These are phyloP conservation scores for Drosophila melanica DNA, from an alignment of 1,140 invertebrate species.

Conservation along the genomic window DNA sequence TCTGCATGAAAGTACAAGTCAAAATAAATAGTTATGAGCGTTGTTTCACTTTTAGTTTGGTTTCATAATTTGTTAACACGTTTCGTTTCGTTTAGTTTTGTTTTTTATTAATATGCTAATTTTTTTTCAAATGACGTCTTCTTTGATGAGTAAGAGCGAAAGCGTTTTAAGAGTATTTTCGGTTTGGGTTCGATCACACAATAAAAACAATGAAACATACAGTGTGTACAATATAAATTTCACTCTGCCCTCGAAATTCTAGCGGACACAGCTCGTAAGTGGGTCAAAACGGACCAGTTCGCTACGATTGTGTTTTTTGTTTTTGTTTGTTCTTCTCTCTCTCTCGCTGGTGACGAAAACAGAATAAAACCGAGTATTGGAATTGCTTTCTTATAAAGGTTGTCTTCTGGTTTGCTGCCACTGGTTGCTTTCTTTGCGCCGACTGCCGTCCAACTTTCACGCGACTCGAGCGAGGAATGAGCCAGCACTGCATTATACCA, in stretches of 20 bases:
- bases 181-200: conserved; percentile 22
- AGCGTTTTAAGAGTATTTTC: conserved; percentile 38
- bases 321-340: conserved; percentile 60
- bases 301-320: conserved; percentile 18
- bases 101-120: conserved; percentile 54
- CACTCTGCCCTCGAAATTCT: conserved; percentile 62
- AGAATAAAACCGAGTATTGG: conserved; percentile 44
- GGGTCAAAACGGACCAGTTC: conserved; percentile 64
- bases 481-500: conserved; percentile 69
- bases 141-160: conserved; percentile 60
- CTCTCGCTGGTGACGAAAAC: conserved; percentile 44
- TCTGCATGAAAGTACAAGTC: conserved; percentile 76
- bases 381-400: conserved; percentile 46
- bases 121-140: conserved; percentile 17
- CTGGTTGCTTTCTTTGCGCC: conserved; percentile 66
- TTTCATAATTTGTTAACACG: conserved; percentile 80
- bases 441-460: conserved; percentile 76
- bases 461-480: conserved; percentile 80
- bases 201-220: conserved; percentile 26
- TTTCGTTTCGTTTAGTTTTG: conserved; percentile 18
- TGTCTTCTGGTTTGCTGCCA: conserved; percentile 29
- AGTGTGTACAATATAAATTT: conserved; percentile 27
- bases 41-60: conserved; percentile 72
- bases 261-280: conserved; percentile 44
- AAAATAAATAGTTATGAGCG: conserved; percentile 32